A percentile compares a stretch with the other conserved stretches of the same genome.
phyloP scores from a whole-genome alignment of 2,888 invertebrate species.

The Ferdinandea cuprea region DNA sequence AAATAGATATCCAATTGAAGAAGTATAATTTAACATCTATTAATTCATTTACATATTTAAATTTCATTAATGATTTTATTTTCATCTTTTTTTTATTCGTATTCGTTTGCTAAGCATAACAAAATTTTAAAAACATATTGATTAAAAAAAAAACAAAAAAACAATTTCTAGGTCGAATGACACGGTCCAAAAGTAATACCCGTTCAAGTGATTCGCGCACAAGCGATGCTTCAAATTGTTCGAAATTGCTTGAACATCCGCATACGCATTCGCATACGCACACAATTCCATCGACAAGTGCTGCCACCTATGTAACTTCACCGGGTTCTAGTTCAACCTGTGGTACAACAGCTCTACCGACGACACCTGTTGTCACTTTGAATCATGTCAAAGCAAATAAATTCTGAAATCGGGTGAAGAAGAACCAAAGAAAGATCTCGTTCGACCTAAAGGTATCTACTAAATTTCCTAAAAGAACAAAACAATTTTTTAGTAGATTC shows the following conservation, averaged over 20 bases:
- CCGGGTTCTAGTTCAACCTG: conserved; percentile 78
- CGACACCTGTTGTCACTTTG: conserved; percentile 75
- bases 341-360: conserved; percentile 76
- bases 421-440: conserved; percentile 70
- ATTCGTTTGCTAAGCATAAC: conserved; percentile 20
- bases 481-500: conserved; percentile 32
- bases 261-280: conserved; percentile 79
- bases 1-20: too few relatives aligned
- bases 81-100: neutral
- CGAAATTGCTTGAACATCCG: conserved; percentile 81
- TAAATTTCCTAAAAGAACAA: neutral
- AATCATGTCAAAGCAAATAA: conserved; percentile 79
- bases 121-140: neutral
- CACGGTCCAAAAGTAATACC: conserved; percentile 82
- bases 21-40: too few relatives aligned
- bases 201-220: conserved; percentile 82
- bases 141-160: conserved; percentile 12
- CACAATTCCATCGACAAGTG: conserved; percentile 71
- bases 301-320: conserved; percentile 76
- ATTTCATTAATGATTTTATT: neutral
- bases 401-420: conserved; percentile 77
- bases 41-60: too few relatives aligned
- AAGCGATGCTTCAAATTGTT: conserved; percentile 82
- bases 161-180: conserved; percentile 80
- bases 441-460: conserved; percentile 69